phyloP scores from a whole-genome alignment of 2,888 invertebrate species.

The Apodemia duryi region DNA sequence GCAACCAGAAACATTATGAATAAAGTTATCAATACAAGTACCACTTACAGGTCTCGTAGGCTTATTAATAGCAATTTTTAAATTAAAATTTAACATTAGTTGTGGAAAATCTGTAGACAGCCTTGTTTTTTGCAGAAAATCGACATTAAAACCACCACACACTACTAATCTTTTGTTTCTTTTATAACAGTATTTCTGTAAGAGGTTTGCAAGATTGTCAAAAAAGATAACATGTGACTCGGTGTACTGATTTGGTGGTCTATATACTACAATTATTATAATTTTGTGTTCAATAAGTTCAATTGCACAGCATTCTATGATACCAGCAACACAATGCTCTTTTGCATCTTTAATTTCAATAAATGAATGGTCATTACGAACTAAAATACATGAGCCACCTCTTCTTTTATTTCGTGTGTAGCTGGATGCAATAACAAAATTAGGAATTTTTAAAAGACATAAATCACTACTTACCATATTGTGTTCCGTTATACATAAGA shows the following conservation, averaged over 20 bases:
- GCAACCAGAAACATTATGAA: neutral
- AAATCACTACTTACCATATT: conserved; percentile 18
- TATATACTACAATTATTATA: neutral
- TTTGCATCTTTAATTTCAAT: neutral
- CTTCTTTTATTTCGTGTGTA: conserved; percentile 16
- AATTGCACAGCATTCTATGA: conserved; percentile 12
- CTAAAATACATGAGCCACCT: conserved; percentile 20
- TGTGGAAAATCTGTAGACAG: neutral
- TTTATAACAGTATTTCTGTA: neutral
- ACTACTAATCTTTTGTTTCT: neutral
- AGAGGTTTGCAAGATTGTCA: neutral
- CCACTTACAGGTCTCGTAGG: neutral
- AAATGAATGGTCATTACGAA: conserved; percentile 2
- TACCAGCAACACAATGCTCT: neutral
- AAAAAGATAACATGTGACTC: neutral
- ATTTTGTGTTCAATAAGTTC: neutral
- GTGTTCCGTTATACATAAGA: conserved; percentile 23
- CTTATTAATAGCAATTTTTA: neutral
- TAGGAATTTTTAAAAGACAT: conserved; percentile 15
- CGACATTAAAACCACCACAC: neutral
- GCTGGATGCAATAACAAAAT: conserved; percentile 12
- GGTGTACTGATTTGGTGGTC: neutral
- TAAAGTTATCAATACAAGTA: neutral
- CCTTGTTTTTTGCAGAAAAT: neutral
- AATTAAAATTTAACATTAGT: neutral